Evolutionary conservation across 2,888 invertebrate genomes (phyloP), one percentile per base, ranked within the genome.

Genomic region (Cheilosia soror): DNA sequence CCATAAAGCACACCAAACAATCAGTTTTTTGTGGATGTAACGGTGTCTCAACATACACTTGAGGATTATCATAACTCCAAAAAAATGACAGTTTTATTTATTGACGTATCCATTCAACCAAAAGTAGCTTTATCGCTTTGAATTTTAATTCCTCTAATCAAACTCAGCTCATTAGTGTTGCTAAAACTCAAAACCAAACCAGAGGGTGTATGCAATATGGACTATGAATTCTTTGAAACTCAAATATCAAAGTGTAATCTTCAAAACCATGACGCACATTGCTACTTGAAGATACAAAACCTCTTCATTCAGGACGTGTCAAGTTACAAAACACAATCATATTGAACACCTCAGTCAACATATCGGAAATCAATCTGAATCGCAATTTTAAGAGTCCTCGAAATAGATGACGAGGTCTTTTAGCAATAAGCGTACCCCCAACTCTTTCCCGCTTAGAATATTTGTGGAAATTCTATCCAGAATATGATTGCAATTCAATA

Each of bases 281-380:
- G 2, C 44, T 15, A 47, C 44, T 44, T 7, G 15, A 44, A 44
- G 3, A 44, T 11, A 11, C n/a, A 47, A 15, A n/a, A 15, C 15
- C 3, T 20, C 15, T 47, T 3, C 44, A 29, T 42, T 6, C 66
- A 44, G 44, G n/a, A n/a, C n/a, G 69, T 71, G 77, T 44, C 71
- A 71, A 63, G 11, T 62, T 55, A 47, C 60, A 62, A 69, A 65
- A 42, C 44, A 33, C 55, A 44, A 60, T 77, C 63, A 62, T 57
- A 29, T 44, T 63, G 53, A 78, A 55, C 55, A 57, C 62, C 13
- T 20, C 62, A 49, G 71, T 63, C 71, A 63, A 58, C 63, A 49
- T 63, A 71, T 65, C 72, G 63, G 29, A 65, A 79, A 72, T 79
- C 78, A 79, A 79, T 79, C 58, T 33, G 55, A 40, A 20, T 58